Conservation (phyloP, 2,113 vertebrate genomes). For the Oreotrochilus melanogaster region DNA sequence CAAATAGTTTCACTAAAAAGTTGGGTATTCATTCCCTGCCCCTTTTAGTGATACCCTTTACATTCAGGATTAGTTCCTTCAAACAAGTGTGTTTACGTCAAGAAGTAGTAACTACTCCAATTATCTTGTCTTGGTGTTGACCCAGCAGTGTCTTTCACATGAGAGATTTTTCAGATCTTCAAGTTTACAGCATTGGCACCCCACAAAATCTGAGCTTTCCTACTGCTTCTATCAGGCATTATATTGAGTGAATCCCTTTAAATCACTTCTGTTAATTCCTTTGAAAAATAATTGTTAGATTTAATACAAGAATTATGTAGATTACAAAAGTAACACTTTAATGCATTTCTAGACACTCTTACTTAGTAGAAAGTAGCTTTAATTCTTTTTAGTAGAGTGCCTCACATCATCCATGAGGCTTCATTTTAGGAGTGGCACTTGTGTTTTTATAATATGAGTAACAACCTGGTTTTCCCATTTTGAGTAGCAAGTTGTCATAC, state of each 20-base stretch:
- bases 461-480: neutral
- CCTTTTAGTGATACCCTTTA: neutral
- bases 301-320: neutral
- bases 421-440: neutral
- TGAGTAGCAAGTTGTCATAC: neutral
- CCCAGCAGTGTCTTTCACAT: fast-evolving
- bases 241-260: neutral
- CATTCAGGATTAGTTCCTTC: neutral
- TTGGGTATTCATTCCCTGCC: neutral
- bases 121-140: neutral
- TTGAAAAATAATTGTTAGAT: neutral
- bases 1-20: neutral
- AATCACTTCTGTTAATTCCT: neutral
- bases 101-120: neutral
- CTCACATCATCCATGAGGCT: neutral
- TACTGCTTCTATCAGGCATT: neutral
- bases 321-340: neutral
- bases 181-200: neutral
- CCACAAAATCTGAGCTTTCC: neutral
- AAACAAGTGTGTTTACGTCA: fast-evolving
- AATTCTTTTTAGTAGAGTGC: neutral
- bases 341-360: neutral
- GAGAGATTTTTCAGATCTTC: neutral
- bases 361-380: neutral
- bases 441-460: neutral